Base-by-base conservation (phyloP, 2,113 vertebrate genomes). In the Cromileptes altivelis region DNA sequence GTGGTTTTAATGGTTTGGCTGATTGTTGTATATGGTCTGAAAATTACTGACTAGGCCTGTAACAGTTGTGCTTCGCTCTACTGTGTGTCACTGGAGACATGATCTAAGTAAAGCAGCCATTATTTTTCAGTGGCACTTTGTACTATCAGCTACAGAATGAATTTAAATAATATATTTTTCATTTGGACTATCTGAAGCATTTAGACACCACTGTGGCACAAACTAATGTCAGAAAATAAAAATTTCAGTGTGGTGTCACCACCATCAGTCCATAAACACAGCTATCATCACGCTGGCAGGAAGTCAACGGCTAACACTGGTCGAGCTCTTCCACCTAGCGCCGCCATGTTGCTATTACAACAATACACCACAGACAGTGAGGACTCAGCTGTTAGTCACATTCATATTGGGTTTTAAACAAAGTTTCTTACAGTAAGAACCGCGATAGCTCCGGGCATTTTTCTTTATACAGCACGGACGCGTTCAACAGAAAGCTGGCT, bases 381-480 rank as follows among this genome's bases (percentile, higher is more conserved):
- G 19, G n/a, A 18, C 2, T 17, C 3, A 0, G 1, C 4, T 6
- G 13, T 2, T 7, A 56, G 25, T 23, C 1, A 12, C 1, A 30
- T 14, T 70, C 0, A 13, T 11, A 45, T 2, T 6, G 3, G 4
- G 42, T 13, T 57, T 57, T 1, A 70, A 75, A 27, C 1, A 21
- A 27, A 21, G 4, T 37, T 62, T 50, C 95, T 96, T 92, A 96
- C 95, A 95, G 63, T 3, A 95, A 49, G 78, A 91, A 94, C 6
- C 95, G 92, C 2, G 95, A 91, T 1, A 94, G 81, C 75, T 94
- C 95, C 58, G 94, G 95, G 57, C 95, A 96, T 13, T 23, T 86
- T 3, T 95, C 92, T 79, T 85, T 90, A 60, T 93, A 96, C 61
- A 93, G 53, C 57, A 88, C 33, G 33, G 95, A 93, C 6, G 95